Conservation (phyloP, 2,797 vertebrate species). For the Coilia nasus region DNA sequence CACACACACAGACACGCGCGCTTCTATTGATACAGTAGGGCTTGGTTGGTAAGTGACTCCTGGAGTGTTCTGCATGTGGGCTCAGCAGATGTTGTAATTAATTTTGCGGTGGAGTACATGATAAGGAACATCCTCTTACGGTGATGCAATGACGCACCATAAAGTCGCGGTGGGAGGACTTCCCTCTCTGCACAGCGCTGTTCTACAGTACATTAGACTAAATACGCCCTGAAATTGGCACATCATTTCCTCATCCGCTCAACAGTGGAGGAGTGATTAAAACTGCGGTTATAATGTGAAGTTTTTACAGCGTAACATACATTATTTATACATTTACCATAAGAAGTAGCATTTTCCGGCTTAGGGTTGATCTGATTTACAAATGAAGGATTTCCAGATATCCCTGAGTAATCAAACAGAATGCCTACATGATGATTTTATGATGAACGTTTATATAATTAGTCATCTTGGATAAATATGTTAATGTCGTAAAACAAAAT, state of each 20-base stretch:
- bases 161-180: not conserved
- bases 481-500: not conserved
- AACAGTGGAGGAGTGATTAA: not conserved
- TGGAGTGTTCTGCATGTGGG: slow-evolving; percentile 11
- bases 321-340: not conserved
- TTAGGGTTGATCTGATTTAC: not conserved
- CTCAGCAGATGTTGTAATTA: slow-evolving; percentile 19
- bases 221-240: not conserved
- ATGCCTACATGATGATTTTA: not conserved
- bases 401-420: not conserved
- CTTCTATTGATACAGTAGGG: slow-evolving; percentile 14
- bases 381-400: not conserved
- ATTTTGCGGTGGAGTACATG: slow-evolving; percentile 13
- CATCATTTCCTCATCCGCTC: not conserved
- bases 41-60: not conserved
- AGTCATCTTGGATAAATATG: not conserved
- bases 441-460: not conserved
- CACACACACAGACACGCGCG: slow-evolving; percentile 2
- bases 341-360: not conserved
- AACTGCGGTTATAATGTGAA: not conserved
- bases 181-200: not conserved
- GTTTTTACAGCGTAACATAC: not conserved
- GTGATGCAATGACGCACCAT: not conserved
- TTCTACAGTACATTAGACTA: not conserved
- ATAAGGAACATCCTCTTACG: not conserved